A percentile compares a stretch with the other conserved stretches of the same genome.
Conservation (phyloP, 1,140 invertebrate genomes). For the Thaumatotibia leucotreta region DNA sequence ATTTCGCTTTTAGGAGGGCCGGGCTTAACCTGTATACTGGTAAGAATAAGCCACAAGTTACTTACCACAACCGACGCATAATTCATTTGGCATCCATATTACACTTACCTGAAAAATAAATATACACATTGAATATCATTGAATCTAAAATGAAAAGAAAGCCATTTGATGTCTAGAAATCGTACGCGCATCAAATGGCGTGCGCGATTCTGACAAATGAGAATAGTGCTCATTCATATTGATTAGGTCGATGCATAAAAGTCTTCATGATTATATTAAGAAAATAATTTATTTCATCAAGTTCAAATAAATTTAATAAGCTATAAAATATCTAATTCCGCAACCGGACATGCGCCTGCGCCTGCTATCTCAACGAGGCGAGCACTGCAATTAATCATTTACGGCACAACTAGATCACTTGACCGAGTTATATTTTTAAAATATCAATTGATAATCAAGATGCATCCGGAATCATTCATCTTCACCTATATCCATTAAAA, state of each 20-base stretch:
- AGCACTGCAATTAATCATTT: constrained; percentile 27
- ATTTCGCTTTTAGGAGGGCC: too few species aligned
- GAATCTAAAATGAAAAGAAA: neutral
- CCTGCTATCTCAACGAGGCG: constrained; percentile 6
- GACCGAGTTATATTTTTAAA: constrained; percentile 31
- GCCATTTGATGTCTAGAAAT: neutral
- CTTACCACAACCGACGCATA: neutral
- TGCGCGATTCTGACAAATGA: neutral
- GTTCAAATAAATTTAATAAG: neutral
- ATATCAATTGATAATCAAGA: constrained; percentile 16
- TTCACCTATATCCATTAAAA: neutral
- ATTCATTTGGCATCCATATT: neutral
- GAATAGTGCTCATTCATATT: neutral
- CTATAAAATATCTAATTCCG: neutral
- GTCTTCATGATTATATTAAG: neutral
- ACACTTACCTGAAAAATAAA: neutral
- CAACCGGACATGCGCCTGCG: constrained; percentile 19
- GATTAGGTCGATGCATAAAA: neutral
- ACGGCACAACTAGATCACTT: constrained; percentile 27
- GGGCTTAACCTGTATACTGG: too few species aligned
- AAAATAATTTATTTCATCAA: neutral
- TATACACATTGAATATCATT: neutral
- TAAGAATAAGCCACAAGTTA: neutral
- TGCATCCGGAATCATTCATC: constrained; percentile 11
- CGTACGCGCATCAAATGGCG: neutral